Base-by-base conservation (phyloP, 64 coral and sea anemone species). In the Trachythela sp. region DNA sequence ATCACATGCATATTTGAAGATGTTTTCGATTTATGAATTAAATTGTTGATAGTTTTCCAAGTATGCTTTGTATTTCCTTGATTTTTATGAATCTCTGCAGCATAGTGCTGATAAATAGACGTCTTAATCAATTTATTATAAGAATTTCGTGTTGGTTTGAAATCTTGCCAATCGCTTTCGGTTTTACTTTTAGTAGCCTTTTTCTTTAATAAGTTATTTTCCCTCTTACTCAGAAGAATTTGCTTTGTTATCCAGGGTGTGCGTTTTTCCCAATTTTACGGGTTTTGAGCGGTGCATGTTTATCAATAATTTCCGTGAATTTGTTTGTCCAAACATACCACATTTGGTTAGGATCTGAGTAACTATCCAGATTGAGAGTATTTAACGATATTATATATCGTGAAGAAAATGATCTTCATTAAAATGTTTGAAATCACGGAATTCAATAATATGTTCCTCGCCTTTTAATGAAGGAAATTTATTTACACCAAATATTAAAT, bases 351-450 rank as follows among this genome's bases (percentile, higher is more conserved):
- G 64, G 64, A 70, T 86, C 37, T 36, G 48, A 86, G 49, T 24
- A 86, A 52, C 52, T 33, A 30, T 33, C 45, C 52, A 54, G 85
- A 54, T 52, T 86, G 17, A 86, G 30, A 2, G 48, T 52, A 1
- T 86, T 54, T 17, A 48, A 86, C 30, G 48, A 52, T 85, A 24
- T 85, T n/a, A n/a, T 38, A 42, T 42, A 85, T 42, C 83, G 34
- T 85, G 24, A 85, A 85, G 35, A 85, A 85, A 86, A 86, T 58
- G 41, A 22, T 86, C 85, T 86, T 86, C 85, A 0, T 26, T 86
- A 32, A n/a, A n/a, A n/a, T n/a, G n/a, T n/a, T n/a, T n/a, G n/a
- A n/a, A n/a, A n/a, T n/a, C n/a, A n/a, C n/a, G n/a, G n/a, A n/a
- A n/a, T n/a, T n/a, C n/a, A n/a, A n/a, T n/a, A n/a, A n/a, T n/a